Conservation (phyloP, 2,113 vertebrate species). For the Sphaerodactylus townsendi region DNA sequence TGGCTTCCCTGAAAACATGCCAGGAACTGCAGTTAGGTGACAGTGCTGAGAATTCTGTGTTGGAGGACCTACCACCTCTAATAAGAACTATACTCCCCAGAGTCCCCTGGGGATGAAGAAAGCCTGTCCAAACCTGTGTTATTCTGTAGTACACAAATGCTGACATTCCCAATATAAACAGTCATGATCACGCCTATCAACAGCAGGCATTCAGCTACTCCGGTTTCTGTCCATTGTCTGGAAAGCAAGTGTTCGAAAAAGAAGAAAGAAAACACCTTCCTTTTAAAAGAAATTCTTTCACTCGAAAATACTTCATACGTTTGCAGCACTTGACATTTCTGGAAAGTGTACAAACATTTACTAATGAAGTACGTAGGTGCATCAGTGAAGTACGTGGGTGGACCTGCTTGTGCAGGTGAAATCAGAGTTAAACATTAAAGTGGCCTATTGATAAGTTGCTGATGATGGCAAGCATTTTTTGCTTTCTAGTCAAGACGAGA, state of each 20-base stretch:
- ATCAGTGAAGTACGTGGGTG: background rate
- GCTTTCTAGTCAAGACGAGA: no score
- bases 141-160: background rate
- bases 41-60: background rate
- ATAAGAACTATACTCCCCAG: background rate
- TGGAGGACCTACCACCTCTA: background rate
- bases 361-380: background rate
- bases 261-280: background rate
- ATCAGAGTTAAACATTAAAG: background rate
- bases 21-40: background rate
- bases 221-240: fast-evolving
- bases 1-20: no score
- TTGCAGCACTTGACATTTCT: background rate
- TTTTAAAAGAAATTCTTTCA: fast-evolving
- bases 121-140: no score
- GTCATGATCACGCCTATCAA: background rate
- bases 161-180: fast-evolving
- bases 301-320: background rate
- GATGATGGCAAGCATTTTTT: background rate
- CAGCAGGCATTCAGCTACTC: background rate
- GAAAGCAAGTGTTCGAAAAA: fast-evolving
- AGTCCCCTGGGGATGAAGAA: background rate
- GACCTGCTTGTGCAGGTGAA: background rate
- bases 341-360: conserved; percentile 3
- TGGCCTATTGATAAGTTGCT: background rate